Conservation (phyloP, 2,797 vertebrate species). For the Aulostomus chinensis region DNA sequence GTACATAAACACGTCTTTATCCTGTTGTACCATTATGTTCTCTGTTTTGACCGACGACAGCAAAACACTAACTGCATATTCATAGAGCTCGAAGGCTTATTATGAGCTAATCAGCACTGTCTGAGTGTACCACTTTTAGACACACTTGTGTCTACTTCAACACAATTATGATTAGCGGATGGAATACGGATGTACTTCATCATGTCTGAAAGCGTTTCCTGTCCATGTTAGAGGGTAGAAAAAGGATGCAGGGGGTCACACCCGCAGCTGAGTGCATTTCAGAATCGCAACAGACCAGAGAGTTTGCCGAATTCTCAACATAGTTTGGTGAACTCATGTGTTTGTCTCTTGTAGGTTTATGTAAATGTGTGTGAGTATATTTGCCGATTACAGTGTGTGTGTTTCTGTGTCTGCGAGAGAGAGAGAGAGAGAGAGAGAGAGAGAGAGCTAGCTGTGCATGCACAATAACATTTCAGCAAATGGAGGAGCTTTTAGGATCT, state of each 20-base stretch:
- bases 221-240: background rate
- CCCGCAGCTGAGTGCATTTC: no score
- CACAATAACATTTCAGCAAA: constrained; percentile 23
- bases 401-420: no score
- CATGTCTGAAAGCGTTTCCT: background rate
- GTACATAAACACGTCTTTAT: background rate
- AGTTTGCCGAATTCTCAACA: no score
- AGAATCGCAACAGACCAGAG: background rate
- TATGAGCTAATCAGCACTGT: no score
- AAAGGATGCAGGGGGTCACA: no score
- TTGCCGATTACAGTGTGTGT: constrained; percentile 8
- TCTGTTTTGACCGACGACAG: no score
- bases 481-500: constrained; percentile 41
- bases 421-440: background rate
- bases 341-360: background rate
- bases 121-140: background rate
- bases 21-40: no score
- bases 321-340: constrained; percentile 32
- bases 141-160: background rate
- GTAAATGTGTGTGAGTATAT: constrained; percentile 6
- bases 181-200: no score
- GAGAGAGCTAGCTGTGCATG: constrained; percentile 7
- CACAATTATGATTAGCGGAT: no score
- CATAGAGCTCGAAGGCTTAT: no score
- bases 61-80: no score